Base-by-base conservation (phyloP, 2,113 vertebrate species). In the Aptenodytes patagonicus region DNA sequence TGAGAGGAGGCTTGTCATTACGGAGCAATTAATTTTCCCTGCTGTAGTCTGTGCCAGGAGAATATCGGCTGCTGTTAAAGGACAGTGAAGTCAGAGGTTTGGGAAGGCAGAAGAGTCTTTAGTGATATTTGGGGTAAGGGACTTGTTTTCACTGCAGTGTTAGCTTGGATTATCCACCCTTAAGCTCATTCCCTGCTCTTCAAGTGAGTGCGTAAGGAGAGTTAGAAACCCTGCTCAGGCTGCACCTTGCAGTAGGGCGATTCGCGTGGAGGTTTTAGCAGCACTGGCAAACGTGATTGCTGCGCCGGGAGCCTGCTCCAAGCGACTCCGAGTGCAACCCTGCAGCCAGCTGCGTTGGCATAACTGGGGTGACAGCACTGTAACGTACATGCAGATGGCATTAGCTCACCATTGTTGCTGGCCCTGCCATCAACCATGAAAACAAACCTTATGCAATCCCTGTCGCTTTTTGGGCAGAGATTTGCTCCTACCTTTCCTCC, bases 231-330 rank as follows among this genome's bases (percentile, higher is more conserved):
- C 5, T 17, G 83, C 4, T 5, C 14, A 6, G 60, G 2, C 73
- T 13, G 90, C 42, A 7, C 25, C 13, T 2, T 0, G n/a, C 66
- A 2, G n/a, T 1, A 3, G 36, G 7, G 19, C 1, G 0, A 54
- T 26, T 47, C 0, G 11, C 2, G 0, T 0, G 22, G 66, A 29
- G 64, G 46, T 10, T 5, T 10, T 4, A 2, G 61, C 51, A 44
- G 89, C 31, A 0, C 58, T 25, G 44, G 47, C 55, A 11, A 7
- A 13, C 0, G 1, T 4, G 2, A 0, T 0, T 11, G 20, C 4
- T 73, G 69, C 36, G 77, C 36, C 1, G 2, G 73, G 69, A 13
- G 34, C 54, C 55, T 8, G 84, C 47, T 4, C 60, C 1, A 1
- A n/a, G 61, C 0, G 73, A 13, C 60, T 4, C 28, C 0, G 9